A percentile compares a stretch with the other conserved stretches of the same genome.
phyloP scores from a whole-genome alignment of 2,888 invertebrate genomes.

The Rhyacophila evoluta region DNA sequence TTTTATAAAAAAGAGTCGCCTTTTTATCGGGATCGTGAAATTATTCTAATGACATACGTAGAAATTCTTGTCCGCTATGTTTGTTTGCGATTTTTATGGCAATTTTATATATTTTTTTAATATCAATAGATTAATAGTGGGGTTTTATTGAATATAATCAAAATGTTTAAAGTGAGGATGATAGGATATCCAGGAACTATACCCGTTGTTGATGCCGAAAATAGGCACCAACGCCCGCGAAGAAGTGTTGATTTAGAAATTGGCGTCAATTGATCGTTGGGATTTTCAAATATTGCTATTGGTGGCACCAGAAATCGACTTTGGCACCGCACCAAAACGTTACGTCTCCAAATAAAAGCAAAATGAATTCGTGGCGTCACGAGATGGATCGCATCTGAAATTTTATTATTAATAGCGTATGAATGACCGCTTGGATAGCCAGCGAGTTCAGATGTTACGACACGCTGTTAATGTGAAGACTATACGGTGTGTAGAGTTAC shows the following conservation, averaged over 20 bases:
- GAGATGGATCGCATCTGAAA: not conserved
- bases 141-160: too few relatives aligned
- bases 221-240: slow-evolving; percentile 34
- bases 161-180: not conserved
- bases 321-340: not conserved
- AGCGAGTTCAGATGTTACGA: not conserved
- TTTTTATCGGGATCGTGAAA: too few relatives aligned
- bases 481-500: too few relatives aligned
- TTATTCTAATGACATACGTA: too few relatives aligned
- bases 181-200: not conserved
- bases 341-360: slow-evolving; percentile 19
- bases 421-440: not conserved
- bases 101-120: too few relatives aligned
- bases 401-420: not conserved
- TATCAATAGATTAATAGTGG: too few relatives aligned
- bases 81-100: too few relatives aligned
- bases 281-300: not conserved
- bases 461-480: too few relatives aligned
- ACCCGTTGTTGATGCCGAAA: slow-evolving; percentile 23
- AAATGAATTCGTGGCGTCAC: not conserved
- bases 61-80: too few relatives aligned
- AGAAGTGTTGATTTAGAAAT: slow-evolving; percentile 39
- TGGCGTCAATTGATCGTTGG: not conserved
- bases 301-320: not conserved
- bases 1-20: too few relatives aligned